These are phyloP conservation scores for Microtus oregoni DNA, from an alignment of 2,113 vertebrate genomes.

Conservation along the genomic window DNA sequence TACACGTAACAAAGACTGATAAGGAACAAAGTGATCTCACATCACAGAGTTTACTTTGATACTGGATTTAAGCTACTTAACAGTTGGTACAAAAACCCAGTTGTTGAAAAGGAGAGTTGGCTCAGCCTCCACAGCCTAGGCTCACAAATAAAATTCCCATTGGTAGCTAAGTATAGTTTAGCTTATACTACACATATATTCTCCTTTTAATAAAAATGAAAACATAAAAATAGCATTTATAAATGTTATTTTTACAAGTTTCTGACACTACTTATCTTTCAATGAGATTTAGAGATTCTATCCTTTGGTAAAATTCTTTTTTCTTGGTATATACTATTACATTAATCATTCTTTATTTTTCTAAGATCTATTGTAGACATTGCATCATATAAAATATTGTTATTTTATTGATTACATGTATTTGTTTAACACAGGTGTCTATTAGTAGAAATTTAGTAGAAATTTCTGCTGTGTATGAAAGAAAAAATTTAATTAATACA, in stretches of 20 bases:
- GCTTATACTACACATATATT: neutral
- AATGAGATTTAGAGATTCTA: neutral
- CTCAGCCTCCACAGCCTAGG: neutral
- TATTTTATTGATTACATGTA: neutral
- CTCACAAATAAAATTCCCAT: neutral
- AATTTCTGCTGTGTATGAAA: neutral
- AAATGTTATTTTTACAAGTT: neutral
- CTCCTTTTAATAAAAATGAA: neutral
- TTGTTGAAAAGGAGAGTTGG: neutral
- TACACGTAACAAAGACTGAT: neutral
- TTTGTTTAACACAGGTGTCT: neutral
- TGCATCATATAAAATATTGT: neutral
- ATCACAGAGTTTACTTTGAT: neutral
- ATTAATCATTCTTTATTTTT: constrained; percentile 12
- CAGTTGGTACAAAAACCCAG: neutral
- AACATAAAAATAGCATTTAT: neutral
- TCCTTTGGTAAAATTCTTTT: neutral
- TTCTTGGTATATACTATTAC: neutral
- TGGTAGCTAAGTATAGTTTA: neutral
- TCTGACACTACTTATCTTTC: neutral
- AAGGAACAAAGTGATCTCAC: neutral
- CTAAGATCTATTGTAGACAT: neutral
- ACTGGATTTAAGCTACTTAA: neutral
- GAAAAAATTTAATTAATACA: neutral
- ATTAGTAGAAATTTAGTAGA: neutral